A percentile compares a stretch with the other conserved stretches of the same genome.
These are phyloP conservation scores for Pipistrellus nathusii DNA, from an alignment of 2,797 vertebrate genomes.

Conservation along the genomic window DNA sequence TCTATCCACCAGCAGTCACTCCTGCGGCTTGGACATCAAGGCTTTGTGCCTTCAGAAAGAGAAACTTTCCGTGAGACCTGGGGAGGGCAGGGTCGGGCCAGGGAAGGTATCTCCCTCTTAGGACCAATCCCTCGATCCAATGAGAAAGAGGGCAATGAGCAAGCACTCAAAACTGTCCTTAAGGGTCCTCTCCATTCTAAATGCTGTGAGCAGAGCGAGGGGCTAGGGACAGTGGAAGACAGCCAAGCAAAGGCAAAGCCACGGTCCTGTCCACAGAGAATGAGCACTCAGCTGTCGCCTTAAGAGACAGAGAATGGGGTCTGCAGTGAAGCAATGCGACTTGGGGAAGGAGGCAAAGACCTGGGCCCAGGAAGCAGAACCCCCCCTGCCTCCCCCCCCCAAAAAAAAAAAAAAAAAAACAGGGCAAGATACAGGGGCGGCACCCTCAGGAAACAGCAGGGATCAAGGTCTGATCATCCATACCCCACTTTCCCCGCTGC, in stretches of 20 bases:
- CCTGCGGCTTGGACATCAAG: neutral
- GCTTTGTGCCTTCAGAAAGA: neutral
- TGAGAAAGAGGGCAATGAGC: neutral
- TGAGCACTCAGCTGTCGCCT: neutral
- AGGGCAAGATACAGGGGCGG: neutral
- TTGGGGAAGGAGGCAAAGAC: neutral
- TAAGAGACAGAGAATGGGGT: neutral
- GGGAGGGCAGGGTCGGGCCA: neutral
- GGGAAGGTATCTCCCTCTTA: neutral
- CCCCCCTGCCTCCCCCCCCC: too few relatives aligned
- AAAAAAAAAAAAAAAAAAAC: too few relatives aligned
- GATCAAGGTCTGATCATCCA: neutral
- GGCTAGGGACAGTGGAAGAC: neutral
- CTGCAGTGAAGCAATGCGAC: neutral
- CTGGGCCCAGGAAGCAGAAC: neutral
- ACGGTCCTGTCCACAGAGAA: neutral
- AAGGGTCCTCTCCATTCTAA: neutral
- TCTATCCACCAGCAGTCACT: neutral
- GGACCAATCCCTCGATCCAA: neutral
- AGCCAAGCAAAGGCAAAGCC: slow-evolving; percentile 24
- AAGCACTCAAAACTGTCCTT: slow-evolving; percentile 31
- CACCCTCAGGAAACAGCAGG: neutral
- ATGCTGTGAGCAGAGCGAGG: neutral
- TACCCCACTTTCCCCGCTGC: neutral
- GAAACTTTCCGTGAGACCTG: neutral